phyloP scores from a whole-genome alignment of 2,113 vertebrate genomes.

The Porphyrio hochstetteri region DNA sequence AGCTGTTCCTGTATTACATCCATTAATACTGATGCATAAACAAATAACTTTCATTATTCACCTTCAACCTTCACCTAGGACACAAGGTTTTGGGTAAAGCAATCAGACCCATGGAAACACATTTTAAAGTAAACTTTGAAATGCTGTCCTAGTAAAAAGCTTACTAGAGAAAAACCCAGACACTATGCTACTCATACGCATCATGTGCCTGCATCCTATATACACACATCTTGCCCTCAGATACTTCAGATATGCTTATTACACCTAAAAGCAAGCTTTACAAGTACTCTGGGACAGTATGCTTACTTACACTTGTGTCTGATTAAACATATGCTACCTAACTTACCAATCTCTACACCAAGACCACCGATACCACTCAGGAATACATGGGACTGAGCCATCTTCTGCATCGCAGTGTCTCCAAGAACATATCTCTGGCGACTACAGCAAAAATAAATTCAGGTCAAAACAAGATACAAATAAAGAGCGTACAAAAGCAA shows the following conservation, averaged over 20 bases:
- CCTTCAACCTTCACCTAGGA: not conserved
- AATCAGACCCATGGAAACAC: not conserved
- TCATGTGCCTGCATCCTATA: too few relatives aligned
- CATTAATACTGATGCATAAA: not conserved
- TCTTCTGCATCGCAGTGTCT: constrained; percentile 97
- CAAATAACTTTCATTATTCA: not conserved
- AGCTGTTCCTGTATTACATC: not conserved
- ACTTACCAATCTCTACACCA: constrained; percentile 94
- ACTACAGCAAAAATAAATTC: constrained; percentile 73
- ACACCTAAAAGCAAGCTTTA: not conserved
- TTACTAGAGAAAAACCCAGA: not conserved
- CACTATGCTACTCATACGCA: not conserved
- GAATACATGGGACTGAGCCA: constrained; percentile 94
- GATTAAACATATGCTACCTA: not conserved
- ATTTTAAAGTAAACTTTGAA: not conserved
- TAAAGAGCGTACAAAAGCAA: not conserved
- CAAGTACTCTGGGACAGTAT: not conserved
- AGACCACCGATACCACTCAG: constrained; percentile 93
- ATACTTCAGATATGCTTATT: not conserved
- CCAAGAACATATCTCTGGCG: constrained; percentile 98
- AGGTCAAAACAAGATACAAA: not conserved
- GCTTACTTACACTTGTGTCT: not conserved
- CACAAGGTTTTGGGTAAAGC: not conserved
- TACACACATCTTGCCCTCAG: not conserved
- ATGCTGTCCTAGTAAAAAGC: not conserved